phyloP scores from a whole-genome alignment of 2,797 vertebrate genomes.

The Oreochromis mossambicus region DNA sequence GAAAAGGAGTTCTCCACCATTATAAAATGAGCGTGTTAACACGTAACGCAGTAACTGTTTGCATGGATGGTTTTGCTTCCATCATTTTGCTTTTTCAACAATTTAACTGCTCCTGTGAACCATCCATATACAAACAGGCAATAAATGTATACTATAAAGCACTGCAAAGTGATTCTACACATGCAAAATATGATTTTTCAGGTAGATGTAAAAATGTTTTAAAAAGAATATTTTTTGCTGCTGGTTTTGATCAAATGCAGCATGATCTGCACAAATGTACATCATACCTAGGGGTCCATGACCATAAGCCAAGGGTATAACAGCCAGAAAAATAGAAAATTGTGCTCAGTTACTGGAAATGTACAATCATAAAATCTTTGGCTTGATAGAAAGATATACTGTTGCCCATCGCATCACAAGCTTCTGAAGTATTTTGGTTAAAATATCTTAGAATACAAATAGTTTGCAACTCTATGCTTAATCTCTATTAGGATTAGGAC shows the following conservation, averaged over 20 bases:
- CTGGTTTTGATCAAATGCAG: background rate
- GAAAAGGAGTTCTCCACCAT: background rate
- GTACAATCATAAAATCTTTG: background rate
- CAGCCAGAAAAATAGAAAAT: background rate
- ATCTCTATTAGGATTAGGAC: background rate
- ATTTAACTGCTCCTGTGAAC: background rate
- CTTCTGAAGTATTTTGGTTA: background rate
- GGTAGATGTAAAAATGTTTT: background rate
- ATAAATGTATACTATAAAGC: background rate
- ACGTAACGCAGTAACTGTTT: background rate
- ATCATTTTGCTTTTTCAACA: background rate
- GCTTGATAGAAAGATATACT: background rate
- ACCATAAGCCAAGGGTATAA: background rate
- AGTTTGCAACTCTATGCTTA: background rate
- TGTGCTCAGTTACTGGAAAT: background rate
- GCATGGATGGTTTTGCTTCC: background rate
- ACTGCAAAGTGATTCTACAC: background rate
- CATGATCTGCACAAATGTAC: background rate
- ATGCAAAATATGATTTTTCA: accelerated
- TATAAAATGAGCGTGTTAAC: background rate
- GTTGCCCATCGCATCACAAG: background rate
- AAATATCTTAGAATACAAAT: background rate
- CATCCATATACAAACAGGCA: background rate
- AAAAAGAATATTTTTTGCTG: accelerated
- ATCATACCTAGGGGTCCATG: background rate